Percentiles rank a stretch among this genome's conserved stretches.
These are phyloP conservation scores for Automeris io DNA, from an alignment of 2,888 invertebrate species.

Conservation along the genomic window DNA sequence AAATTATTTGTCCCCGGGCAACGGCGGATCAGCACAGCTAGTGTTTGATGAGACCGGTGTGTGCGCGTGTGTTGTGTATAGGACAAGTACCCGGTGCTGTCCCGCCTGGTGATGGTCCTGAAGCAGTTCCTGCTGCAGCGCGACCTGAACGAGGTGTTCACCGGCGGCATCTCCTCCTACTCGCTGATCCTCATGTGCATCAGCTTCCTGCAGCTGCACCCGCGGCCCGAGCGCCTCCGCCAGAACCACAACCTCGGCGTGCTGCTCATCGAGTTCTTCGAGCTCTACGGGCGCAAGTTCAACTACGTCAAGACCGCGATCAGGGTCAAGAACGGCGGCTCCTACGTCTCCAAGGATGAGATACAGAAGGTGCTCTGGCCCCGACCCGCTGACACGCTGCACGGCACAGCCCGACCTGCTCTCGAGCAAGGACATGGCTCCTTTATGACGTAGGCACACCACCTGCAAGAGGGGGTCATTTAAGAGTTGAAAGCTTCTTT, in stretches of 20 bases:
- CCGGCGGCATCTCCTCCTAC: slow-evolving; percentile 99
- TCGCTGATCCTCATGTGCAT: slow-evolving; percentile 98
- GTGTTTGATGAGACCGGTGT: background rate
- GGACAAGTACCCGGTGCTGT: slow-evolving; percentile 91
- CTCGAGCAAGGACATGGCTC: no score
- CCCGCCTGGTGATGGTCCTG: slow-evolving; percentile 96
- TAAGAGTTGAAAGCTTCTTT: no score
- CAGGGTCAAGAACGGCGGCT: slow-evolving; percentile 93
- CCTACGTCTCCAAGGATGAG: slow-evolving; percentile 96
- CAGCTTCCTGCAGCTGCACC: slow-evolving; percentile 96
- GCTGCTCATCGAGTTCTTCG: slow-evolving; percentile 96
- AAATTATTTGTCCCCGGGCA: background rate
- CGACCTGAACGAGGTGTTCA: slow-evolving; percentile 99
- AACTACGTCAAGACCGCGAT: slow-evolving; percentile 97
- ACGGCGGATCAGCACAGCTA: background rate
- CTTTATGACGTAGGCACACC: no score
- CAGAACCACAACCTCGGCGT: slow-evolving; percentile 90
- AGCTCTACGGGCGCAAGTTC: slow-evolving; percentile 97
- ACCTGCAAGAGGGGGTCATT: no score
- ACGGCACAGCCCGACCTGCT: no score
- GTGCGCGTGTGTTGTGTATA: slow-evolving; percentile 22
- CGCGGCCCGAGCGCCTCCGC: slow-evolving; percentile 84
- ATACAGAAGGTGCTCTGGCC: slow-evolving; percentile 86
- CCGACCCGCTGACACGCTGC: no score
- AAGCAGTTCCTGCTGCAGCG: slow-evolving; percentile 99